A percentile compares a stretch with the other conserved stretches of the same genome.
Evolutionary conservation across 2,797 vertebrate species (phyloP).

Genomic region (Spea hammondii): DNA sequence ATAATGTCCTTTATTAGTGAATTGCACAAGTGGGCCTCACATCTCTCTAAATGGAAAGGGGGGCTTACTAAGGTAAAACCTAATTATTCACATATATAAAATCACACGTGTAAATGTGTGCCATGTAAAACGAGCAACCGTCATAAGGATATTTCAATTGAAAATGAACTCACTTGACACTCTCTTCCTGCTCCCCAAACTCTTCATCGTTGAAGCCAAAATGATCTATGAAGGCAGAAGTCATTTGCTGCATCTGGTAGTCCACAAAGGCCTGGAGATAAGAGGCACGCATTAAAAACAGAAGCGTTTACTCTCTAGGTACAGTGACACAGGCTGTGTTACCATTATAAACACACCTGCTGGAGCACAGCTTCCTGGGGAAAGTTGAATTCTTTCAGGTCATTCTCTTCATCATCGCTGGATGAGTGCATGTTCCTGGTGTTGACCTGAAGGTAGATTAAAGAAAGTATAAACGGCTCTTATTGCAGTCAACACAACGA

Average conservation of each 20-base stretch:
- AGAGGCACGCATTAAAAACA: not conserved
- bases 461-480: no score
- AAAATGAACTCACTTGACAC: slow-evolving; percentile 65
- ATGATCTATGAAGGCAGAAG: slow-evolving; percentile 69
- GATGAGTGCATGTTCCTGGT: slow-evolving; percentile 66
- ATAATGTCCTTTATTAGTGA: no score
- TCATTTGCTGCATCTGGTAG: slow-evolving; percentile 71
- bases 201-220: slow-evolving; percentile 71
- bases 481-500: no score
- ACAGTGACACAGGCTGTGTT: no score
- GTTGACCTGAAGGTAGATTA: slow-evolving; percentile 58
- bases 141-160: no score
- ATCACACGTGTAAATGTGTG: no score
- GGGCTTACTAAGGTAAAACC: not conserved
- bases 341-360: slow-evolving; percentile 57
- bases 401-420: slow-evolving; percentile 65
- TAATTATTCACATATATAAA: no score
- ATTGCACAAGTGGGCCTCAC: no score
- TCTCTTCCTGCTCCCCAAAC: slow-evolving; percentile 70
- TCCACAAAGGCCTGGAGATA: slow-evolving; percentile 65
- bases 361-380: slow-evolving; percentile 67
- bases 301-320: no score
- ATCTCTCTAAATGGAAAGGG: not conserved
- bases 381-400: slow-evolving; percentile 68
- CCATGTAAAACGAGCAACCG: no score